These are phyloP conservation scores for Melanotaenia pygmaea DNA, from an alignment of 2,797 vertebrate species.

Conservation along the genomic window DNA sequence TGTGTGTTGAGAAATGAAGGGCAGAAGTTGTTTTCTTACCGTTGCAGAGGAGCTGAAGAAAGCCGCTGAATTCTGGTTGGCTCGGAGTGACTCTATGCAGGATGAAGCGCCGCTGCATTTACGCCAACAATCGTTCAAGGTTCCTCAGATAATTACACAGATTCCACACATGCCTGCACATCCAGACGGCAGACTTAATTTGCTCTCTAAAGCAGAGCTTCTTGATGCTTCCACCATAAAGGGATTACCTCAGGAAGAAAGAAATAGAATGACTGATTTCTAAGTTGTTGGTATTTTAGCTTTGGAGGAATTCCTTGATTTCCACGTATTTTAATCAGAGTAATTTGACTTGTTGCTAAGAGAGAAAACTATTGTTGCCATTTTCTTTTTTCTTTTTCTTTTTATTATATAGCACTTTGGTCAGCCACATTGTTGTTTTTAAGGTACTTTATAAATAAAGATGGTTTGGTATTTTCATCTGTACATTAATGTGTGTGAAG, in stretches of 20 bases:
- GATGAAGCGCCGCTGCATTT: slow-evolving; percentile 24
- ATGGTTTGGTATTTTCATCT: too few relatives aligned
- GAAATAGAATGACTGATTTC: too few relatives aligned
- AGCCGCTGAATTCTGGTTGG: slow-evolving; percentile 25
- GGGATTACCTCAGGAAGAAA: not conserved
- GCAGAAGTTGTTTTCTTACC: slow-evolving; percentile 20
- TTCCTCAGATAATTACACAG: slow-evolving; percentile 44
- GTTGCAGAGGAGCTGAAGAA: slow-evolving; percentile 2
- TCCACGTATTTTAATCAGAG: too few relatives aligned
- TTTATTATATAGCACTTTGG: too few relatives aligned
- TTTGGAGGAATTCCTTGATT: too few relatives aligned
- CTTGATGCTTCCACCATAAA: slow-evolving; percentile 31
- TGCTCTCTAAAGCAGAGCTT: slow-evolving; percentile 6
- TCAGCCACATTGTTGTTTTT: too few relatives aligned
- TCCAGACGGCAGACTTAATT: slow-evolving; percentile 42
- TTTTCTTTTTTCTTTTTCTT: too few relatives aligned
- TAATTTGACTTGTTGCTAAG: too few relatives aligned
- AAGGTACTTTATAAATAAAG: too few relatives aligned
- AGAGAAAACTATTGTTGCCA: too few relatives aligned
- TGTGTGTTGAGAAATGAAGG: slow-evolving; percentile 43
- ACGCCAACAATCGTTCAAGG: slow-evolving; percentile 48
- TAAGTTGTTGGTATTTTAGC: too few relatives aligned
- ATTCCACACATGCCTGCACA: slow-evolving; percentile 53
- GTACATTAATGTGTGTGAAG: too few relatives aligned
- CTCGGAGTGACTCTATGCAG: slow-evolving; percentile 11